Evolutionary conservation across 1,140 invertebrate species (phyloP).

Genomic region (Helicorthomorpha holstii): DNA sequence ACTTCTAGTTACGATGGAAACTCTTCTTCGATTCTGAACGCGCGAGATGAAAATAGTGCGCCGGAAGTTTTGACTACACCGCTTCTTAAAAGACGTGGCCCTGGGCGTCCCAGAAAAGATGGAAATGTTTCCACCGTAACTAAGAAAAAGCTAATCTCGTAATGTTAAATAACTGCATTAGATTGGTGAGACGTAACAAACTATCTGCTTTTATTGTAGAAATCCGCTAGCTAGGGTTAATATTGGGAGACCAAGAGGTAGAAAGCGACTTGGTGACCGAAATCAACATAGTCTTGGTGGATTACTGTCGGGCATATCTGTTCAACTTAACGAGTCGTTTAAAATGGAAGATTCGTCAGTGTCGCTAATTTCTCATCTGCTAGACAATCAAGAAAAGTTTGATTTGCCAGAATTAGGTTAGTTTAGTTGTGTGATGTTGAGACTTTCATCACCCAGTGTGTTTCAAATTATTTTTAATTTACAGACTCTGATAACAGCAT

Average conservation of each 20-base stretch:
- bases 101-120: constrained; percentile 7
- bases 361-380: neutral
- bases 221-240: too few relatives aligned
- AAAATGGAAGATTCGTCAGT: neutral
- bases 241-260: neutral
- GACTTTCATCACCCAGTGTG: neutral
- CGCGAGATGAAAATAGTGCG: too few relatives aligned
- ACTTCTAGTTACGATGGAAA: neutral
- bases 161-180: too few relatives aligned
- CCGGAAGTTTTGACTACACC: too few relatives aligned
- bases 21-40: too few relatives aligned
- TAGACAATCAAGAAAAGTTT: neutral
- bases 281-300: neutral
- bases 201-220: too few relatives aligned
- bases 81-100: constrained; percentile 3
- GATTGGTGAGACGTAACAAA: too few relatives aligned
- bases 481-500: constrained; percentile 5
- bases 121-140: constrained; percentile 2
- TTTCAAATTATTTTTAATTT: neutral
- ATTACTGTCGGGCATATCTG: neutral
- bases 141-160: too few relatives aligned
- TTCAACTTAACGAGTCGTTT: neutral
- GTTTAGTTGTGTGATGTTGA: neutral
- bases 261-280: neutral
- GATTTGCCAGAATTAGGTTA: constrained; percentile 4